Evolutionary conservation across 1,140 invertebrate genomes (phyloP), one percentile per base, ranked within the genome.

Genomic region (Papilio xuthus): DNA sequence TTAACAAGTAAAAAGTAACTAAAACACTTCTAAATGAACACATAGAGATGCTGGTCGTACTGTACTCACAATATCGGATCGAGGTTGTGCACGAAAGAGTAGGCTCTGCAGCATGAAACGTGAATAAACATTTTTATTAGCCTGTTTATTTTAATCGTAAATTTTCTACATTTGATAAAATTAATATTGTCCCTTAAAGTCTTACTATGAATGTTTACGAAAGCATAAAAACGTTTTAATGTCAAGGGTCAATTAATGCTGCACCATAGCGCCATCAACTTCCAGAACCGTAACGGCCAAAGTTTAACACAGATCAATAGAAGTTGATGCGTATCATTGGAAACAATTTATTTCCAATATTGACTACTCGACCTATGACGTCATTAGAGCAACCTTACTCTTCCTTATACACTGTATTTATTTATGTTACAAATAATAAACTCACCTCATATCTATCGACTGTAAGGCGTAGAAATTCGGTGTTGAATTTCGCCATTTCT

Each of bases 401-500:
- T 20, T 67, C 50, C 10, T 78, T 56, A 72, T 41, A 20, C 37
- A 78, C 8, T 50, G 47, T 78, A 70, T 70, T 20, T 77, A 12
- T 20, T 60, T 50, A 60, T 44, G 20, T 71, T 63, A 72, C 13
- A 32, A 41, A 32, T 67, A 73, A 12, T 1, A 60, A 26, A 80
- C 88, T 82, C 88, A 93, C 92, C 90, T 91, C 86, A 90, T 89
- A 79, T 93, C 92, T 77, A 93, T 87, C 26, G 89, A 91, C 82
- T 93, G 91, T 53, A 86, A 87, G 20, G 92, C 89, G 82, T 93
- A 93, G 82, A 93, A 93, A 78, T 84, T 86, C 15, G 90, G 90
- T 74, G 92, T 90, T n/a, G 91, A 93, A 80, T 92, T 90, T 37
- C 92, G 88, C 92, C 92, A 93, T 89, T 93, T 92, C 92, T 93